These are phyloP conservation scores for Macrobrachium nipponense DNA, from an alignment of 1,140 invertebrate species.

Conservation along the genomic window DNA sequence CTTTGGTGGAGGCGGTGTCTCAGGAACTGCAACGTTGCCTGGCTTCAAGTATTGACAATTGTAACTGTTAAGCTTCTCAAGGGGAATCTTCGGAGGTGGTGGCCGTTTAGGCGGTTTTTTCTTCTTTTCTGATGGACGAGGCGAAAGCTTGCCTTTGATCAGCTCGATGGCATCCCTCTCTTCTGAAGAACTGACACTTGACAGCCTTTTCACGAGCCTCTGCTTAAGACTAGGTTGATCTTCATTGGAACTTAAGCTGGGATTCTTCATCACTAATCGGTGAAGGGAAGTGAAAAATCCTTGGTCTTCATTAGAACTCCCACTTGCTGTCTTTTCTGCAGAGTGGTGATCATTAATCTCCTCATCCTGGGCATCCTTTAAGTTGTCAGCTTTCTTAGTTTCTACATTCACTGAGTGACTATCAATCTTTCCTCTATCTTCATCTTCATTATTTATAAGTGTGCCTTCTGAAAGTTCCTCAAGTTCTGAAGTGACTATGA, in stretches of 20 bases:
- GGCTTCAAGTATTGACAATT: slow-evolving; percentile 20
- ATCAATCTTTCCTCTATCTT: too few species aligned
- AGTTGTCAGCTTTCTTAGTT: neutral
- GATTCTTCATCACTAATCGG: slow-evolving; percentile 43
- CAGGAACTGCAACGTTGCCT: slow-evolving; percentile 10
- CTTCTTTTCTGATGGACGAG: slow-evolving; percentile 28
- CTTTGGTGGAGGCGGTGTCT: slow-evolving; percentile 55
- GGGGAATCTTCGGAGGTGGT: slow-evolving; percentile 36
- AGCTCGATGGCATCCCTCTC: slow-evolving; percentile 23
- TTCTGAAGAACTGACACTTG: slow-evolving; percentile 48
- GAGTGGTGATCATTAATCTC: neutral
- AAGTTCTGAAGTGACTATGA: slow-evolving; percentile 7
- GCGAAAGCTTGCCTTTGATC: slow-evolving; percentile 16
- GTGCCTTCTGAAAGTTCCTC: neutral
- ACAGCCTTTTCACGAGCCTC: slow-evolving; percentile 37
- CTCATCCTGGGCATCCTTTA: neutral
- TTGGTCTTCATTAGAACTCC: slow-evolving; percentile 41
- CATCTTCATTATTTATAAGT: too few species aligned
- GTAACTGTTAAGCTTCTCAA: slow-evolving; percentile 47
- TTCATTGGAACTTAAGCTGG: slow-evolving; percentile 39
- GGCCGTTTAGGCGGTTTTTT: slow-evolving; percentile 45
- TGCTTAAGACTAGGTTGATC: slow-evolving; percentile 41
- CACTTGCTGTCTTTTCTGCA: slow-evolving; percentile 19
- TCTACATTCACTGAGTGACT: too few species aligned
- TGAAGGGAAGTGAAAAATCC: slow-evolving; percentile 48